These are phyloP conservation scores for Oophaga pumilio DNA, from an alignment of 2,113 vertebrate genomes.

Conservation along the genomic window DNA sequence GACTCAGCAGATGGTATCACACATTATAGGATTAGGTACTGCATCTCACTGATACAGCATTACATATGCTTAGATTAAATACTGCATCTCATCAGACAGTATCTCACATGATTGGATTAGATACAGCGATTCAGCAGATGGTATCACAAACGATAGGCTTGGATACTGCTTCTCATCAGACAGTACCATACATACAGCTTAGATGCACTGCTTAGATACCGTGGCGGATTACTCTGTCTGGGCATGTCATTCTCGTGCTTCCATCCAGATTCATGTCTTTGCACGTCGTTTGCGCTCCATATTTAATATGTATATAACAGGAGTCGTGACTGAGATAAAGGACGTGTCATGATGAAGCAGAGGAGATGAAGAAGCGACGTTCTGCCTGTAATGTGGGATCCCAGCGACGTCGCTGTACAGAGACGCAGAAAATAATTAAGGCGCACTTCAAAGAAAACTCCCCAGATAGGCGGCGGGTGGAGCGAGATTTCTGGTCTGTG, in stretches of 20 bases:
- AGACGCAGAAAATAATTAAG: constrained; percentile 43
- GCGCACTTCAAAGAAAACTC: constrained; percentile 48
- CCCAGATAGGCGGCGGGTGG: constrained; percentile 3
- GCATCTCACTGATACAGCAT: too few relatives aligned
- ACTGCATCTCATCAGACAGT: too few relatives aligned
- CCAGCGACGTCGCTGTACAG: neutral
- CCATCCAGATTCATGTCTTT: neutral
- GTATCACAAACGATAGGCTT: too few relatives aligned
- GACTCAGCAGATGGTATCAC: too few relatives aligned
- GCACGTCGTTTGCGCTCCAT: neutral
- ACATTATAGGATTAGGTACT: too few relatives aligned
- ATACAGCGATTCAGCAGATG: too few relatives aligned
- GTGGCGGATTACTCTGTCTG: neutral
- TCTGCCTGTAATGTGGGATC: constrained; percentile 1
- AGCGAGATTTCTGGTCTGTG: constrained; percentile 35
- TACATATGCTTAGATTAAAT: too few relatives aligned
- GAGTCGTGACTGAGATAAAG: neutral
- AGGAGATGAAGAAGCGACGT: neutral
- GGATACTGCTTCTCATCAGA: too few relatives aligned
- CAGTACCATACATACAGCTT: too few relatives aligned
- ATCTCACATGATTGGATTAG: too few relatives aligned
- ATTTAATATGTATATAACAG: neutral
- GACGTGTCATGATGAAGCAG: neutral
- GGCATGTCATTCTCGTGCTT: neutral
- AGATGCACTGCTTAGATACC: neutral